Conservation (phyloP, 2,113 vertebrate species). For the Daphoenositta chrysoptera region DNA sequence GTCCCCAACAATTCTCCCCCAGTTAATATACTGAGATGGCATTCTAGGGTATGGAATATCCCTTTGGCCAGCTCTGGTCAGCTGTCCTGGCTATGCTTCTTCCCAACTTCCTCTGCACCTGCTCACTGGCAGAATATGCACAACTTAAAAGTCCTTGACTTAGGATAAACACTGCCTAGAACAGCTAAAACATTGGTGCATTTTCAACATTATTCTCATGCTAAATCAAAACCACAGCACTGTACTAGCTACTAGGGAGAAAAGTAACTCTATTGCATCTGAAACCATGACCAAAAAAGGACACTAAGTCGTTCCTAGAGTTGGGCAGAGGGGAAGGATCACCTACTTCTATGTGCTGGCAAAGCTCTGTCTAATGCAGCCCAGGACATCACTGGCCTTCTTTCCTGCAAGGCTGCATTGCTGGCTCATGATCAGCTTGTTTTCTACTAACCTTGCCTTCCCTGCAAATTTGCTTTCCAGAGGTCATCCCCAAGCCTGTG, state of each 20-base stretch:
- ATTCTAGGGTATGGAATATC: background rate
- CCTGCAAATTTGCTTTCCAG: background rate
- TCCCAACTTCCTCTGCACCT: background rate
- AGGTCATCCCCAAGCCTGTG: background rate
- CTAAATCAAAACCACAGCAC: background rate
- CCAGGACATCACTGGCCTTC: background rate
- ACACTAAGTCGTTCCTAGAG: background rate
- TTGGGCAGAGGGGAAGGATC: background rate
- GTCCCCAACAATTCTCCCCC: background rate
- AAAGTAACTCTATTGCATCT: background rate
- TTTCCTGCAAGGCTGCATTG: background rate
- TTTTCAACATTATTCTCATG: background rate
- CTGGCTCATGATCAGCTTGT: background rate
- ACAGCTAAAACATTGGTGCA: background rate
- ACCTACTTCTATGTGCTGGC: fast-evolving
- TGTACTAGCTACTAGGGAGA: background rate
- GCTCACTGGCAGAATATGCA: background rate
- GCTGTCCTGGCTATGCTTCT: background rate
- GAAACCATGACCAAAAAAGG: background rate
- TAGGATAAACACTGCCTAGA: background rate
- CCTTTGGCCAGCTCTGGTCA: background rate
- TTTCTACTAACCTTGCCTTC: background rate
- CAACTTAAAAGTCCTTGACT: background rate
- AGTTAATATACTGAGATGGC: too few relatives aligned
- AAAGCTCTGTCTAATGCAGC: background rate